Conservation (phyloP, 2,888 invertebrate species). For the Chymomyza fuscimana region DNA sequence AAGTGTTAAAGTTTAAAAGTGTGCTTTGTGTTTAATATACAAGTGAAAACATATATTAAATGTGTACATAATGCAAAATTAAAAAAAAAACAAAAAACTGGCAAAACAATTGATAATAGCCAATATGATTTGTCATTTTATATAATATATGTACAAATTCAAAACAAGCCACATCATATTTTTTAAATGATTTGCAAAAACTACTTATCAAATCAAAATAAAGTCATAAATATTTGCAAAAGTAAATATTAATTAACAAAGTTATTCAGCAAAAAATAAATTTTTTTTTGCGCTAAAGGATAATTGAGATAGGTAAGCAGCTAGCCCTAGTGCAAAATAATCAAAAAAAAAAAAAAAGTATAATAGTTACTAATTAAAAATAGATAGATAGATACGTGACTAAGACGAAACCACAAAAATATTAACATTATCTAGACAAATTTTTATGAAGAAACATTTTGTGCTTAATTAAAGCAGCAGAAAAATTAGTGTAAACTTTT, state of each 20-base stretch:
- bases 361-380: conserved; percentile 1
- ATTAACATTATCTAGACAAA: neutral
- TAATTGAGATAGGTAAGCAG: neutral
- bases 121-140: neutral
- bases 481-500: too few species aligned
- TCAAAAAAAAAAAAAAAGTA: conserved; percentile 13
- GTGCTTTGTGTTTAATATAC: conserved; percentile 8
- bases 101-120: neutral
- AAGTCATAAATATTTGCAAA: conserved; percentile 5
- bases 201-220: conserved; percentile 7
- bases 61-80: conserved; percentile 12
- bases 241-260: conserved; percentile 34
- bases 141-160: neutral
- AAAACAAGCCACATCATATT: neutral
- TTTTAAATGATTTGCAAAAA: conserved; percentile 8
- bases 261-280: conserved; percentile 1
- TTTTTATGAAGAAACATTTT: neutral
- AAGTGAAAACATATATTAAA: conserved; percentile 4
- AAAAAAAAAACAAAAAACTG: conserved; percentile 1
- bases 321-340: neutral
- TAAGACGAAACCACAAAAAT: neutral
- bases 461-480: neutral
- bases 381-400: neutral
- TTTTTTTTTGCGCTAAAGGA: conserved; percentile 4
- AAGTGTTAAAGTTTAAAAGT: neutral